These are phyloP conservation scores for Galago senegalensis DNA, from an alignment of 2,797 vertebrate species.

Conservation along the genomic window DNA sequence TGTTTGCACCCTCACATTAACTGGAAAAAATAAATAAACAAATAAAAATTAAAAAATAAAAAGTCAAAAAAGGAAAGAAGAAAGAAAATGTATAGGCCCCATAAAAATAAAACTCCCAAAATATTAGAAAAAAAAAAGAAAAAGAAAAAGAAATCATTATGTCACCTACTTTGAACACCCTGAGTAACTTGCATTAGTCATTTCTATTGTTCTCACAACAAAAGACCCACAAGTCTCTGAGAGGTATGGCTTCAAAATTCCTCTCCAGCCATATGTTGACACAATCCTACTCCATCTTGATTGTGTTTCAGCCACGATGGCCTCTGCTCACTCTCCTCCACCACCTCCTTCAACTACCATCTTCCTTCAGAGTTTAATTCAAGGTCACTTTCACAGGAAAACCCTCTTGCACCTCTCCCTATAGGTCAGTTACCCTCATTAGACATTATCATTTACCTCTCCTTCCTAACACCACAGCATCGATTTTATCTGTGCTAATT, in stretches of 20 bases:
- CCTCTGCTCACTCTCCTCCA: not conserved
- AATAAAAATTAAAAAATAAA: no score
- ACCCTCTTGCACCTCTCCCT: not conserved
- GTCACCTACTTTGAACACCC: not conserved
- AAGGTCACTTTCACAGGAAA: not conserved
- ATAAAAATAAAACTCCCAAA: constrained; percentile 11
- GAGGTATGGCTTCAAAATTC: not conserved
- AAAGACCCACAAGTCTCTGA: not conserved
- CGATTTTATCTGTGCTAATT: not conserved
- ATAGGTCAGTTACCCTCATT: not conserved
- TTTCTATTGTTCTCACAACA: not conserved
- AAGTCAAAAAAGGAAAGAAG: no score
- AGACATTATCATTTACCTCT: not conserved
- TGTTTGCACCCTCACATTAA: no score
- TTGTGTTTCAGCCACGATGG: not conserved
- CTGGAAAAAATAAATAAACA: no score
- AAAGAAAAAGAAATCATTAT: not conserved
- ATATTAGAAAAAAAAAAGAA: not conserved
- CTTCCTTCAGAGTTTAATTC: constrained; percentile 7
- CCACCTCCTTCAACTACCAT: not conserved
- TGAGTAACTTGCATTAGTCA: not conserved
- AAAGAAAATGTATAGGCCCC: not conserved
- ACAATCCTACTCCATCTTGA: not conserved
- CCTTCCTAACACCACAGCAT: constrained; percentile 14
- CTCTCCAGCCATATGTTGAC: not conserved